Evolutionary conservation across 2,113 vertebrate genomes (phyloP), one percentile per base, ranked within the genome.

Genomic region (Pelvicachromis taeniatus): DNA sequence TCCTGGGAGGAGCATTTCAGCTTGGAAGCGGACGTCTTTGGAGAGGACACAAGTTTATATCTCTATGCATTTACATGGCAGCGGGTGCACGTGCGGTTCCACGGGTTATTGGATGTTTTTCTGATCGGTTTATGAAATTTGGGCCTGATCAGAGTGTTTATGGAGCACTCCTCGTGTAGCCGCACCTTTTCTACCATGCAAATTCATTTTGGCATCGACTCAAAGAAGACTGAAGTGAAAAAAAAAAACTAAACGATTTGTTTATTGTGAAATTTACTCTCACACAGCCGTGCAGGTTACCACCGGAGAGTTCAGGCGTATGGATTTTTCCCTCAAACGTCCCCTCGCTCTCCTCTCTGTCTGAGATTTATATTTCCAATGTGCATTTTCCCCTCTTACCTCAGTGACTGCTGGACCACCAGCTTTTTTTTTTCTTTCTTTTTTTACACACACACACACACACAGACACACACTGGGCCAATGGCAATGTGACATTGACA

Each of bases 401-500:
- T 78, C 59, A 59, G 12, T 85, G 77, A 48, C 80, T 81, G 58
- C 82, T 29, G 21, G 40, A 87, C 80, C 88, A 87, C 86, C 83
- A 59, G 35, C 65, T 77, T 84, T 59, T 70, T 45, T 45, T n/a
- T n/a, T n/a, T 21, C 29, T 65, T 21, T 12, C 40, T 70, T 45
- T 26, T 59, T 2, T 23, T 82, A 56, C 77, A 78, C 19, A 83
- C 80, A 86, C 54, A 86, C 54, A 80, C 29, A 65, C 85, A 85
- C 82, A 81, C 55, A 78, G 23, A 85, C 65, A 88, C 83, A 86
- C 87, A 77, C 81, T 38, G 55, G 56, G 38, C 80, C 86, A 90
- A 45, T 93, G 88, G 93, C 91, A 85, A 82, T 58, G 79, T 91
- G 90, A 89, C 91, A 89, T 82, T 94, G 91, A 94, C 83, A 82